Evolutionary conservation across 2,113 vertebrate species (phyloP).

Genomic region (Cyrtonyx montezumae): DNA sequence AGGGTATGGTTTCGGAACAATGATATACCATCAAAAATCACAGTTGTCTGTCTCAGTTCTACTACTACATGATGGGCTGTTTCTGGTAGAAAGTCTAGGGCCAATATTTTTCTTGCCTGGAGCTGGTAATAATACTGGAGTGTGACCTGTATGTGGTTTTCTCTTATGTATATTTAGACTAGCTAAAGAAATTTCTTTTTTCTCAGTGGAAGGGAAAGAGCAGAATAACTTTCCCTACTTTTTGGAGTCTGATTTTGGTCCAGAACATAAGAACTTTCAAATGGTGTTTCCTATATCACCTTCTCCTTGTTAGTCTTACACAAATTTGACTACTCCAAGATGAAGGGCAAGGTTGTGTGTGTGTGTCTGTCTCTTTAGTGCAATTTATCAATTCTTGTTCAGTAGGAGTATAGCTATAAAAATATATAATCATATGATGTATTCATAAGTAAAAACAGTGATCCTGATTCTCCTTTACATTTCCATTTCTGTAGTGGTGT

Average conservation of each 20-base stretch:
- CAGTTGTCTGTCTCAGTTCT: neutral
- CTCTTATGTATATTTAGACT: neutral
- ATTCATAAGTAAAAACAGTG: neutral
- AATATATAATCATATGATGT: neutral
- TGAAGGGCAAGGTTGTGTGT: neutral
- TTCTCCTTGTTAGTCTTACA: neutral
- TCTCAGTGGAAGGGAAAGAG: neutral
- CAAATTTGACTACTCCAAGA: neutral
- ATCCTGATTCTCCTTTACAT: neutral
- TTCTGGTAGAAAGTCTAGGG: neutral
- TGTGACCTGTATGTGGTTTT: neutral
- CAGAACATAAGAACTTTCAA: neutral
- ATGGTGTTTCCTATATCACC: neutral
- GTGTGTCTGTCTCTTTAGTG: neutral
- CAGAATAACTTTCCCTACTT: neutral
- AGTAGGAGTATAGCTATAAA: neutral
- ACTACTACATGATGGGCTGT: neutral
- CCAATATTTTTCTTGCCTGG: neutral
- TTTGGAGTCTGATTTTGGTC: neutral
- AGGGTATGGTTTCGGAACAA: neutral
- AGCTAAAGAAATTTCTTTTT: neutral
- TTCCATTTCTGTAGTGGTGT: neutral
- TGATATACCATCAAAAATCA: neutral
- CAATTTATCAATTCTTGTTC: neutral
- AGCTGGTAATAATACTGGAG: neutral